Percentiles rank a stretch among this genome's conserved stretches.
Evolutionary conservation across 35 echinoderm and acorn worm species (phyloP).

Genomic region (Lytechinus variegatus): DNA sequence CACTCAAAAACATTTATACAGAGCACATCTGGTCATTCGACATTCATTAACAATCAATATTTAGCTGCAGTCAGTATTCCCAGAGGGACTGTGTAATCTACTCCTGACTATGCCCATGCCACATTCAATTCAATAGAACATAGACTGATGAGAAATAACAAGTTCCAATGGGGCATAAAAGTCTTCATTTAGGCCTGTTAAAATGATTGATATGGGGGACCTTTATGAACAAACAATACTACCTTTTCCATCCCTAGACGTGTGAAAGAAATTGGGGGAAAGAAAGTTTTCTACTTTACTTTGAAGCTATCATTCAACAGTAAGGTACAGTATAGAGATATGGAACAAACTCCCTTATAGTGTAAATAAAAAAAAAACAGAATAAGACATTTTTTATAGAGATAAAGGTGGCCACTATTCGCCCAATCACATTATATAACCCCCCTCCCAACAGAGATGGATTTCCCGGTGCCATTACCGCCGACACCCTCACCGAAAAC

Average conservation of each 20-base stretch:
- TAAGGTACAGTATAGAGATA: not conserved
- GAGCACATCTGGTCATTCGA: not conserved
- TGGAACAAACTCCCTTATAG: not conserved
- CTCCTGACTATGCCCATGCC: not conserved
- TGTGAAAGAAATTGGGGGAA: no score
- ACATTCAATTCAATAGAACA: no score
- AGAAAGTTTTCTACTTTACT: no score
- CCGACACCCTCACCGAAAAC: slow-evolving; percentile 27
- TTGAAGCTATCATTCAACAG: no score
- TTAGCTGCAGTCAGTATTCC: not conserved
- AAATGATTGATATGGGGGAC: no score
- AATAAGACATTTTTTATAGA: not conserved
- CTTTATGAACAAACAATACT: no score
- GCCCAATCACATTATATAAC: not conserved
- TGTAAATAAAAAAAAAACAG: not conserved
- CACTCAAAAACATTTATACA: not conserved
- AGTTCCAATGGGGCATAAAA: no score
- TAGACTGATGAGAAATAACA: no score
- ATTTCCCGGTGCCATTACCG: not conserved
- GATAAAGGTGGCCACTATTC: not conserved
- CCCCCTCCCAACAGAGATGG: slow-evolving; percentile 35
- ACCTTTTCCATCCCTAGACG: no score
- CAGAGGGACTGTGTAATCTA: not conserved
- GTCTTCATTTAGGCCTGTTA: no score
- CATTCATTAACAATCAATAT: not conserved